Base-by-base conservation (phyloP, 2,888 invertebrate genomes). In the Pandemis heparana region DNA sequence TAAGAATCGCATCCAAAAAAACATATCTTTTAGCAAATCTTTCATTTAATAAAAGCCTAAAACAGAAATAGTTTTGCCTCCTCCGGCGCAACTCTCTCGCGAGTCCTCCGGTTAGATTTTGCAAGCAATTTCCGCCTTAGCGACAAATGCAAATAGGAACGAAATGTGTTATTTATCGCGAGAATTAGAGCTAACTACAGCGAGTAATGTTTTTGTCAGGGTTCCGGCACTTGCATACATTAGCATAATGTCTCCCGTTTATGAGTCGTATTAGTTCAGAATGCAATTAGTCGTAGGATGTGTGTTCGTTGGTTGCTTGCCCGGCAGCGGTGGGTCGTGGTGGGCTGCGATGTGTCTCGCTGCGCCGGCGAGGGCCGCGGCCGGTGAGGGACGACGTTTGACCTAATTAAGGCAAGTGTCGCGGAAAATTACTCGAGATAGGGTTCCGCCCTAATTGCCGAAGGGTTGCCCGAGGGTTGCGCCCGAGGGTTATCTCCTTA, bases 121-220 rank as follows among this genome's bases (percentile, higher is more conserved):
- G 89, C 91, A 88, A 90, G 90, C 90, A 91, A 91, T 91, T 91
- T 90, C 92, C 90, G 89, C 86, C 87, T 86, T 85, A 87, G 88
- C 88, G 89, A 88, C 89, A 84, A 89, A 90, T 91, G 91, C 89
- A 91, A 92, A 92, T 90, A 87, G 85, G 85, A 88, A 86, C 84
- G 86, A 90, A 91, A 91, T 90, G 89, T 90, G 91, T 91, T 91
- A 91, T 92, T 90, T 92, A 92, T 91, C 90, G 88, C 87, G 81
- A 85, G 88, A 89, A 90, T 90, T 90, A 90, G 87, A 84, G 85
- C 82, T 85, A 84, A 86, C 86, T 85, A 85, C 82, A 64, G 71
- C 59, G 46, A 46, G 66, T 69, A 70, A 56, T 69, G 74, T 75
- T 64, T 70, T 75, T 75, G 75, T 74, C 71, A 69, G 71, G 71